Conservation (phyloP, 2,113 vertebrate genomes). For the Zapus hudsonius region DNA sequence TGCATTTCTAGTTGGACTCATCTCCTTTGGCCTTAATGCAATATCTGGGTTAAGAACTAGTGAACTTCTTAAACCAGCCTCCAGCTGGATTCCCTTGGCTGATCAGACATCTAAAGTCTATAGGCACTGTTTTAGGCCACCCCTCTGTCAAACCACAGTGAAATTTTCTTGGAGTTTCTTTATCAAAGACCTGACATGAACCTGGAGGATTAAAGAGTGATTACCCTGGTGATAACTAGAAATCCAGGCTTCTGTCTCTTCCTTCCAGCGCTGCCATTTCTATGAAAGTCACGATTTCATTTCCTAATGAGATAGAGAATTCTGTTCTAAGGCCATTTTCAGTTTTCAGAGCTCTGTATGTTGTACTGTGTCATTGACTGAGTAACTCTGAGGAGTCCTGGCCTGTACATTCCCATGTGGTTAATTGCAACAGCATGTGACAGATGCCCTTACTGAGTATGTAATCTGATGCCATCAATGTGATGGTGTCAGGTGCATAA, state of each 20-base stretch:
- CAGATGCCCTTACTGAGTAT: conserved; percentile 47
- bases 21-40: background rate
- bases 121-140: background rate
- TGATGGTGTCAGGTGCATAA: conserved; percentile 63
- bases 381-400: conserved; percentile 22
- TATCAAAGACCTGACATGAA: conserved; percentile 50
- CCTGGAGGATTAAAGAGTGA: conserved; percentile 3
- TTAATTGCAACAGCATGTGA: conserved; percentile 57
- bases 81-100: background rate
- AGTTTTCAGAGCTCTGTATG: conserved; percentile 11
- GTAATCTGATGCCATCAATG: conserved; percentile 53
- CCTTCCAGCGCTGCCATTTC: conserved; percentile 39
- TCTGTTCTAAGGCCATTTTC: conserved; percentile 46
- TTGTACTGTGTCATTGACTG: background rate
- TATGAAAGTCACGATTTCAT: conserved; percentile 53
- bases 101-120: background rate
- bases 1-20: background rate
- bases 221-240: conserved; percentile 48
- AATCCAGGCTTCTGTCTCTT: conserved; percentile 39
- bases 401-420: conserved; percentile 34
- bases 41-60: background rate
- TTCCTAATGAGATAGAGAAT: conserved; percentile 54
- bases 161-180: conserved; percentile 44
- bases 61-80: background rate
- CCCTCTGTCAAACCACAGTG: background rate